These are phyloP conservation scores for Auanema freiburgensis DNA, from an alignment of 2,888 invertebrate genomes.

Conservation along the genomic window DNA sequence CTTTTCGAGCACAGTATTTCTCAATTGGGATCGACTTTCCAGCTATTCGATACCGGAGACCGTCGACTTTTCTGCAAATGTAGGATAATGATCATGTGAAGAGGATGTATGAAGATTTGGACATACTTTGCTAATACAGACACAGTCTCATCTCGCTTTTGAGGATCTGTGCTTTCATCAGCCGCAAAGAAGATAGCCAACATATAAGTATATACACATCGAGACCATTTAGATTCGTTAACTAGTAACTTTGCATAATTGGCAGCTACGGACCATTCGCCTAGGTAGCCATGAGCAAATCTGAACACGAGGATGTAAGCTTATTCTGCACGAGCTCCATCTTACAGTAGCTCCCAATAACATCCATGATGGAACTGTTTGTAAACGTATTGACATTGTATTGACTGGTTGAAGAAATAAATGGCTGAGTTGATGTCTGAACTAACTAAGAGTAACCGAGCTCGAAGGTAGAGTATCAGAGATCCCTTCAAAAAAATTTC, in stretches of 20 bases:
- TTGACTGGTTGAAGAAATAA: slow-evolving; percentile 78
- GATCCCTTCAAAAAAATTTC: slow-evolving; percentile 74
- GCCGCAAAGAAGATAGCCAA: slow-evolving; percentile 77
- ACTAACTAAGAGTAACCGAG: slow-evolving; percentile 70
- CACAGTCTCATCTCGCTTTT: slow-evolving; percentile 39
- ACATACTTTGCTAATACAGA: slow-evolving; percentile 26
- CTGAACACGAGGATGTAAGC: slow-evolving; percentile 22
- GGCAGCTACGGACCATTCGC: slow-evolving; percentile 58
- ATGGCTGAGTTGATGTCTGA: slow-evolving; percentile 77
- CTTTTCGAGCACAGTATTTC: slow-evolving; percentile 87
- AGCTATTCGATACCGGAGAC: slow-evolving; percentile 84
- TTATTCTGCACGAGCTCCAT: not conserved
- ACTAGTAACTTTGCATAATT: slow-evolving; percentile 68
- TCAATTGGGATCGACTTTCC: slow-evolving; percentile 96
- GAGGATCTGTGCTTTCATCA: slow-evolving; percentile 38
- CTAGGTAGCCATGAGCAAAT: slow-evolving; percentile 54
- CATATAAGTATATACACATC: slow-evolving; percentile 82
- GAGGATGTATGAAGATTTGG: not conserved
- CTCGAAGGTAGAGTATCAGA: slow-evolving; percentile 88
- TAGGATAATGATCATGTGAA: too few species aligned
- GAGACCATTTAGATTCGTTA: slow-evolving; percentile 92
- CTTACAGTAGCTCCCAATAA: slow-evolving; percentile 83
- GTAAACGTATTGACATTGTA: slow-evolving; percentile 82
- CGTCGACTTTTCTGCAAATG: slow-evolving; percentile 75
- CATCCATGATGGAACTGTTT: slow-evolving; percentile 88